Evolutionary conservation across 2,113 vertebrate genomes (phyloP).

Genomic region (Rhinolophus sinicus): DNA sequence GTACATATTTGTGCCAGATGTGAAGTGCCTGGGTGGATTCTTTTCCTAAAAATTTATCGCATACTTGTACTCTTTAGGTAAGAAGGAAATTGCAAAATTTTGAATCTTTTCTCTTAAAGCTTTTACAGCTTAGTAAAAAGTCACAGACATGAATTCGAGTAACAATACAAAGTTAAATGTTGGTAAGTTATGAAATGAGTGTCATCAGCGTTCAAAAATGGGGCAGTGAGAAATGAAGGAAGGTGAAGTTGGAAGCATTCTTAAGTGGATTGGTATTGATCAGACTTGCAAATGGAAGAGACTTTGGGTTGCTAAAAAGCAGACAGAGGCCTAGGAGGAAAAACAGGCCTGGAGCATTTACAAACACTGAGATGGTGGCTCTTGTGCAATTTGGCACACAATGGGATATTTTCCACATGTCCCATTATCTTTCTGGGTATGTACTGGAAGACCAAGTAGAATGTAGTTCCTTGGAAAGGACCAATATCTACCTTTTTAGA

Average conservation of each 20-base stretch:
- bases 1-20: constrained; percentile 39
- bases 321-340: not conserved
- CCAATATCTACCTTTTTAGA: not conserved
- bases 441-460: not conserved
- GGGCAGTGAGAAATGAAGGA: not conserved
- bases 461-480: not conserved
- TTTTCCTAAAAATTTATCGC: not conserved
- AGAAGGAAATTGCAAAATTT: not conserved
- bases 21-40: not conserved
- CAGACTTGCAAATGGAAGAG: not conserved
- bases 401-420: not conserved
- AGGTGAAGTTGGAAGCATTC: not conserved
- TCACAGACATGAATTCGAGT: not conserved
- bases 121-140: not conserved
- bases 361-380: not conserved
- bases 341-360: not conserved
- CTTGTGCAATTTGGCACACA: not conserved
- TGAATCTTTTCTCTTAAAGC: not conserved
- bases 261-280: not conserved
- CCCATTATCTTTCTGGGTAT: not conserved
- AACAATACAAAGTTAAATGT: not conserved
- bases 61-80: not conserved
- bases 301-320: not conserved
- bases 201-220: not conserved
- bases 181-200: not conserved